A percentile compares a stretch with the other conserved stretches of the same genome.
phyloP scores from a whole-genome alignment of 2,888 invertebrate species.

The Axea sp. region DNA sequence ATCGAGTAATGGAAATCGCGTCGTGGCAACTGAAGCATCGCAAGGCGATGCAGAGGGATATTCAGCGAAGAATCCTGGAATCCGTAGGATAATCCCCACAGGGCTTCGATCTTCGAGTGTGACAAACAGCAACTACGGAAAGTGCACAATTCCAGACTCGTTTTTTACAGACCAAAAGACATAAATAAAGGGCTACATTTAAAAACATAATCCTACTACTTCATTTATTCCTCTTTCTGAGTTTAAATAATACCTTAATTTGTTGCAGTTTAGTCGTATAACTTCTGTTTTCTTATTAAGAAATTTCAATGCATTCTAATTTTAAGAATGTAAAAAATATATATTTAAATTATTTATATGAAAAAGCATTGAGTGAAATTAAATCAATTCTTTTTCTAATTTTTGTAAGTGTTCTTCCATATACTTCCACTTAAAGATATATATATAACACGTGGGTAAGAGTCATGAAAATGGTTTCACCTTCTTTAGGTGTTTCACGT shows the following conservation, averaged over 20 bases:
- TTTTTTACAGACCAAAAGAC: slow-evolving; percentile 45
- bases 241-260: too few relatives aligned
- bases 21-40: slow-evolving; percentile 71
- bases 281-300: too few relatives aligned
- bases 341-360: not conserved
- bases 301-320: too few relatives aligned
- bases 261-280: too few relatives aligned
- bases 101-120: slow-evolving; percentile 67
- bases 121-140: slow-evolving; percentile 58
- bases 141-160: slow-evolving; percentile 39
- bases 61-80: slow-evolving; percentile 65
- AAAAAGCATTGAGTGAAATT: too few relatives aligned
- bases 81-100: slow-evolving; percentile 70
- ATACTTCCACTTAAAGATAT: too few relatives aligned
- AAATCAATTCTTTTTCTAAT: too few relatives aligned
- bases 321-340: too few relatives aligned
- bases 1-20: slow-evolving; percentile 76
- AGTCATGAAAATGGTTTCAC: slow-evolving; percentile 18
- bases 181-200: slow-evolving; percentile 54
- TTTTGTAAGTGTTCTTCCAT: slow-evolving; percentile 10
- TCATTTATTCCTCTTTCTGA: too few relatives aligned
- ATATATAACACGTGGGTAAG: slow-evolving; percentile 5
- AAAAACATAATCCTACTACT: slow-evolving; percentile 34
- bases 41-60: slow-evolving; percentile 62
- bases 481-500: slow-evolving; percentile 14